phyloP scores from a whole-genome alignment of 2,113 vertebrate species.

The Hemiscyllium ocellatum region DNA sequence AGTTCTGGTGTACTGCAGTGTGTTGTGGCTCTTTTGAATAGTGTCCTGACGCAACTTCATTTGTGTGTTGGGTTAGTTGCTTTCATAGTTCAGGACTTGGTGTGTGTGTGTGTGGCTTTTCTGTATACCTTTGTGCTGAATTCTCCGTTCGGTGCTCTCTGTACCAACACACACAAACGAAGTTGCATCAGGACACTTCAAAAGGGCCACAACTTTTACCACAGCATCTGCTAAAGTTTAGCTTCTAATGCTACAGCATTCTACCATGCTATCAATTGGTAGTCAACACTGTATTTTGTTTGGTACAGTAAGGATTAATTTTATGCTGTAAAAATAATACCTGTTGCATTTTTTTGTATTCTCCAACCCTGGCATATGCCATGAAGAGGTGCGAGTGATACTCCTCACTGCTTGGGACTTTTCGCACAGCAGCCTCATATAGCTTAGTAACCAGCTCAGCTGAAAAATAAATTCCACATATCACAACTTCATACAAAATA shows the following conservation, averaged over 20 bases:
- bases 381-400: slow-evolving; percentile 99
- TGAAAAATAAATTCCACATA: slow-evolving; percentile 46
- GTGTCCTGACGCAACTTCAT: too few species aligned
- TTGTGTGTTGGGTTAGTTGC: too few species aligned
- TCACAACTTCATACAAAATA: background rate
- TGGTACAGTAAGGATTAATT: background rate
- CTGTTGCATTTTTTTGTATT: slow-evolving; percentile 99
- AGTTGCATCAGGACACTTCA: too few species aligned
- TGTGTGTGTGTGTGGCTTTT: too few species aligned
- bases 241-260: background rate
- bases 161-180: too few species aligned
- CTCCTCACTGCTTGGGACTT: slow-evolving; percentile 92
- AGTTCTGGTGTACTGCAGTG: too few species aligned
- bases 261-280: background rate
- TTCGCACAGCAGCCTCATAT: slow-evolving; percentile 93
- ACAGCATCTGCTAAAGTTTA: too few species aligned
- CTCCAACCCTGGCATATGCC: slow-evolving; percentile 94
- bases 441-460: slow-evolving; percentile 94
- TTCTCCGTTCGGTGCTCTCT: too few species aligned
- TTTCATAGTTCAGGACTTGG: too few species aligned
- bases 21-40: too few species aligned
- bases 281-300: background rate
- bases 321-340: slow-evolving; percentile 51
- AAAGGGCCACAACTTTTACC: too few species aligned
- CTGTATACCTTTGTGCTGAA: too few species aligned